Percentiles rank a stretch among this genome's conserved stretches.
Evolutionary conservation across 2,797 vertebrate genomes (phyloP).

Genomic region (Lepilemur ruficaudatus): DNA sequence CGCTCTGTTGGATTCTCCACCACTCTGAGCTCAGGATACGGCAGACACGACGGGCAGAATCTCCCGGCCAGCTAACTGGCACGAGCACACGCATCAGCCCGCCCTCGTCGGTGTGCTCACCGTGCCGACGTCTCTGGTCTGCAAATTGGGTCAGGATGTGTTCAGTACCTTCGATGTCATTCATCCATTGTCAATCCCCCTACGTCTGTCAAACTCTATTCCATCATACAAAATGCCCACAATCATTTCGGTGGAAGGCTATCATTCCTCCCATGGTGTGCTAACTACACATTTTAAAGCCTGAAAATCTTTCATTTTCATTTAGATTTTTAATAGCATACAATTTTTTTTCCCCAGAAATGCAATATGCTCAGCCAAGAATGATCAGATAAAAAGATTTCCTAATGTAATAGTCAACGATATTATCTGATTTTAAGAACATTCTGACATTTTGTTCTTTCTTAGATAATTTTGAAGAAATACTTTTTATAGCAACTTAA

Average conservation of each 20-base stretch:
- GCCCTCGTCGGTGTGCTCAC: rapidly evolving
- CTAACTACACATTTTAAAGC: conserved; percentile 7
- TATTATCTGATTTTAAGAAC: conserved; percentile 65
- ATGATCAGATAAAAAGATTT: conserved; percentile 52
- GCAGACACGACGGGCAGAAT: rapidly evolving
- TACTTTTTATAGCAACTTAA: conserved; percentile 17
- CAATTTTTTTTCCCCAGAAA: background rate
- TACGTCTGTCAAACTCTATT: background rate
- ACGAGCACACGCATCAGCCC: rapidly evolving
- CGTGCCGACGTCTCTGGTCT: rapidly evolving
- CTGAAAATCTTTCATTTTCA: conserved; percentile 35
- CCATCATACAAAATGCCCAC: background rate
- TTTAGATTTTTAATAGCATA: conserved; percentile 61
- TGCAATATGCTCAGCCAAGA: conserved; percentile 43
- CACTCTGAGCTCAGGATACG: background rate
- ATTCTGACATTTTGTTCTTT: conserved; percentile 21
- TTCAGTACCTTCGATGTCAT: rapidly evolving
- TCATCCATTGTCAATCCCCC: background rate
- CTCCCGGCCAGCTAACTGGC: rapidly evolving
- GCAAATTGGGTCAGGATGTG: no score
- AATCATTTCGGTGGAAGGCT: background rate
- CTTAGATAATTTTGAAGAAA: conserved; percentile 8
- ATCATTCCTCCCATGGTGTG: background rate
- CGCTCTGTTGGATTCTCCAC: rapidly evolving
- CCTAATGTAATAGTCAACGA: conserved; percentile 49